These are phyloP conservation scores for Percopsis transmontana DNA, from an alignment of 2,113 vertebrate genomes.

Conservation along the genomic window DNA sequence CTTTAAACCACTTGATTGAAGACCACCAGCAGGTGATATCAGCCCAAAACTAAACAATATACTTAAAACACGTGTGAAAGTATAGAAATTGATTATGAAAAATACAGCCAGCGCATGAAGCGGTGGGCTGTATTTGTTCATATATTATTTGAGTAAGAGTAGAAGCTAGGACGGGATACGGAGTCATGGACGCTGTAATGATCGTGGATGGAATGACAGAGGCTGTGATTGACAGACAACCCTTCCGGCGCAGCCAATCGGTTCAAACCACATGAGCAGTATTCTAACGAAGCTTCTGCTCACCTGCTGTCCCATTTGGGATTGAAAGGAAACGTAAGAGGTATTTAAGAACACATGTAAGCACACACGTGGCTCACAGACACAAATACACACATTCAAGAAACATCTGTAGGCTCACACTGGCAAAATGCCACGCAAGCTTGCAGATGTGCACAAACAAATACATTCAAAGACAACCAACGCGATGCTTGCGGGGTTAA, in stretches of 20 bases:
- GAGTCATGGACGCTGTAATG: conserved; percentile 53
- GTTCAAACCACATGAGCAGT: conserved; percentile 72
- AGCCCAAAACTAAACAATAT: conserved; percentile 49
- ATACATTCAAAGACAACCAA: conserved; percentile 24
- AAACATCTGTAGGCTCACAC: neutral
- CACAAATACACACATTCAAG: conserved; percentile 7
- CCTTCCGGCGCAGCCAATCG: conserved; percentile 70
- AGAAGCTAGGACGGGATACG: conserved; percentile 53
- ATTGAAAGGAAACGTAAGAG: conserved; percentile 74
- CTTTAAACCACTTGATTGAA: conserved; percentile 12
- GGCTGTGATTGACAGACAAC: conserved; percentile 77
- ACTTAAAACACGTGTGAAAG: conserved; percentile 42
- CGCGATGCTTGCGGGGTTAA: conserved; percentile 16
- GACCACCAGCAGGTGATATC: conserved; percentile 44
- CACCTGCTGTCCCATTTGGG: conserved; percentile 84
- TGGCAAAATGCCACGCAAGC: neutral
- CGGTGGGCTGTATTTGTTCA: conserved; percentile 69
- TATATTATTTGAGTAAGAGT: conserved; percentile 49
- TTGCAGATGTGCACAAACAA: conserved; percentile 10
- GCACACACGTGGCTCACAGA: neutral
- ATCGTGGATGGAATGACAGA: conserved; percentile 69
- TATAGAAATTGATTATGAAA: conserved; percentile 59
- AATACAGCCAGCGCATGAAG: conserved; percentile 69
- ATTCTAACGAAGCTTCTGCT: conserved; percentile 80
- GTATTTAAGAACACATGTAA: conserved; percentile 55